Evolutionary conservation across 2,888 invertebrate genomes (phyloP), one percentile per base, ranked within the genome.

Genomic region (Mayetiola destructor): DNA sequence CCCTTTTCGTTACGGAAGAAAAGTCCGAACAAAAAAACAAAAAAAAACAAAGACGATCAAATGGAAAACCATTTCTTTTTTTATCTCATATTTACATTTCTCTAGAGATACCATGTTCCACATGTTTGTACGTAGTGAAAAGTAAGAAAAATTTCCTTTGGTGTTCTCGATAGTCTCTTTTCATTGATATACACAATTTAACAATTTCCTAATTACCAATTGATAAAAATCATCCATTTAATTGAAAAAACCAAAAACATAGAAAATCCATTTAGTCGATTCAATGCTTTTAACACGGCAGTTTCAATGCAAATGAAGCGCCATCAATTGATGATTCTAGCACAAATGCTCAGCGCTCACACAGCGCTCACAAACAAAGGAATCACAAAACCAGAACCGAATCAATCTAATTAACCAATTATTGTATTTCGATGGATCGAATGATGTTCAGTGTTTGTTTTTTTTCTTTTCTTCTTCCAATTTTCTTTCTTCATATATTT

Each of bases 211-310:
- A 48, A 48, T 48, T 48, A 16, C 48, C 27, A 48, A 53, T 53
- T 53, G 53, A 53, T 53, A 53, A 32, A 20, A 53, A 32, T 53
- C 53, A 53, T n/a, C 18, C 53, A 53, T 53, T 32, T 53, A 53
- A 32, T 32, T 53, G 32, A 53, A 32, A n/a, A n/a, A n/a, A 53
- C 12, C 18, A 6, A 32, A n/a, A 53, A 53, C 53, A 53, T 20
- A 53, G 53, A 53, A 53, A 53, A 53, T 53, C 53, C 53, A 53
- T 53, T 53, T 53, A 16, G 3, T 16, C 30, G 16, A 14, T 2
- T n/a, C n/a, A n/a, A n/a, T n/a, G n/a, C n/a, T n/a, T n/a, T n/a
- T n/a, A n/a, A n/a, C n/a, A n/a, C n/a, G 3, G 6, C 16, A 18
- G 10, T 14, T 18, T 18, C 39, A 39, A 18, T 39, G 16, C 4